phyloP scores from a whole-genome alignment of 2,113 vertebrate species.

The Gulo gulo region DNA sequence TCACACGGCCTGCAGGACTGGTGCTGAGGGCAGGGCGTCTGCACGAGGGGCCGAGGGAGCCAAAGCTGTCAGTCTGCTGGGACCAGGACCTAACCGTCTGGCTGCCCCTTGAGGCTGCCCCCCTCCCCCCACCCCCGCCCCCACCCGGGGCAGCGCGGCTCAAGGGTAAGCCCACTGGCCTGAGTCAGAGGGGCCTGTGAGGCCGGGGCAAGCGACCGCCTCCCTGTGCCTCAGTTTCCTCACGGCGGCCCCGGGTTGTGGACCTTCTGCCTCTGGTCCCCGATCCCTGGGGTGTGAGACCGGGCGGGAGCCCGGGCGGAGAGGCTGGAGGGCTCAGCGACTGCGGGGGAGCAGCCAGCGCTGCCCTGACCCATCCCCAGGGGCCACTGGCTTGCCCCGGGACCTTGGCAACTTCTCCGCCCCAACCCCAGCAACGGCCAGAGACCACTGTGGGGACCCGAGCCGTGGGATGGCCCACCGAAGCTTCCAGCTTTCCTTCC shows the following conservation, averaged over 20 bases:
- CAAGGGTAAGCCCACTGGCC: accelerated
- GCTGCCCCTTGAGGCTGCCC: accelerated
- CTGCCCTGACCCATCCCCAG: not conserved
- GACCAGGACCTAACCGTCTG: accelerated
- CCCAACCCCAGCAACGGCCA: too few species aligned
- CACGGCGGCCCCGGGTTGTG: accelerated
- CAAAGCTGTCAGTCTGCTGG: not conserved
- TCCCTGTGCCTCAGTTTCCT: not conserved
- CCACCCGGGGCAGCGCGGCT: accelerated
- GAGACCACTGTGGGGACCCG: not conserved
- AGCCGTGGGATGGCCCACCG: accelerated
- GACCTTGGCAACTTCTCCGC: accelerated
- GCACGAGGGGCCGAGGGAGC: accelerated
- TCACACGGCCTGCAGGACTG: not conserved
- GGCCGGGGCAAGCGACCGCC: not conserved
- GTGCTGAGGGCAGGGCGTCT: not conserved
- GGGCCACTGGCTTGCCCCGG: not conserved
- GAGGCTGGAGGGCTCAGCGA: accelerated
- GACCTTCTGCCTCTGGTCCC: not conserved
- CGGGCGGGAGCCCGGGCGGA: accelerated
- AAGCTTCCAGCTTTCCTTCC: not conserved
- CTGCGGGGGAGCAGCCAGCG: accelerated
- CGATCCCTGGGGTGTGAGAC: not conserved
- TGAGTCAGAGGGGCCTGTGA: not conserved
- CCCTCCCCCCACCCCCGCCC: too few species aligned